These are phyloP conservation scores for Danio jaintianensis DNA, from an alignment of 2,797 vertebrate genomes.

Conservation along the genomic window DNA sequence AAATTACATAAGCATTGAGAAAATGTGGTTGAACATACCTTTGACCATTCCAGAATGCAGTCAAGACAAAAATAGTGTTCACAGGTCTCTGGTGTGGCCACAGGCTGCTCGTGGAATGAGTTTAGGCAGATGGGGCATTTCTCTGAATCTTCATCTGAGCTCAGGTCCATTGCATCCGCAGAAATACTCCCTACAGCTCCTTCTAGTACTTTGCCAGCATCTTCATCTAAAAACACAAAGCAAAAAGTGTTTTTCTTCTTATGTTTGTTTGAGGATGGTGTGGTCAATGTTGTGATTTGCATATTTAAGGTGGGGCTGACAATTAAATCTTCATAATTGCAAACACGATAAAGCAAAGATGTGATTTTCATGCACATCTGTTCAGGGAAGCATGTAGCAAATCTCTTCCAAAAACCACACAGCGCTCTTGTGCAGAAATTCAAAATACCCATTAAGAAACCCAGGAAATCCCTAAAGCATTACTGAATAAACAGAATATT, in stretches of 20 bases:
- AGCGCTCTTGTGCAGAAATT: too few species aligned
- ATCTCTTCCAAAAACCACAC: too few species aligned
- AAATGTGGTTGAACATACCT: slow-evolving; percentile 76
- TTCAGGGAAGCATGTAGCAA: too few species aligned
- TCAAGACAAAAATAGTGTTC: slow-evolving; percentile 97
- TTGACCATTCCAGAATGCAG: slow-evolving; percentile 95
- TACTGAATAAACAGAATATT: too few species aligned
- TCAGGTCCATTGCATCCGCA: slow-evolving; percentile 61
- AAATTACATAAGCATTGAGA: too few species aligned
- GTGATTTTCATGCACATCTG: too few species aligned
- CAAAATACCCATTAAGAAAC: too few species aligned
- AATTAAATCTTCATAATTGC: too few species aligned
- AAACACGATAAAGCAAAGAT: too few species aligned
- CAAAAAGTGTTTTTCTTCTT: not conserved
- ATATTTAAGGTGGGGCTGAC: not conserved
- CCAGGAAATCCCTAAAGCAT: too few species aligned
- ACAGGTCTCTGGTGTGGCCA: slow-evolving; percentile 94
- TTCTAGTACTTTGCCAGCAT: slow-evolving; percentile 70
- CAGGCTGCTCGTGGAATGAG: slow-evolving; percentile 87
- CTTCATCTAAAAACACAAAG: slow-evolving; percentile 71
- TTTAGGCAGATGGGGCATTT: slow-evolving; percentile 98
- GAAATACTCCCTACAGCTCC: slow-evolving; percentile 54
- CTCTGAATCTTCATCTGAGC: slow-evolving; percentile 91
- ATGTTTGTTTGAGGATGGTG: not conserved
- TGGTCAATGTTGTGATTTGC: not conserved